Percentiles rank a stretch among this genome's conserved stretches.
Conservation (phyloP, 2,797 vertebrate genomes). For the Benthosema pterotum region DNA sequence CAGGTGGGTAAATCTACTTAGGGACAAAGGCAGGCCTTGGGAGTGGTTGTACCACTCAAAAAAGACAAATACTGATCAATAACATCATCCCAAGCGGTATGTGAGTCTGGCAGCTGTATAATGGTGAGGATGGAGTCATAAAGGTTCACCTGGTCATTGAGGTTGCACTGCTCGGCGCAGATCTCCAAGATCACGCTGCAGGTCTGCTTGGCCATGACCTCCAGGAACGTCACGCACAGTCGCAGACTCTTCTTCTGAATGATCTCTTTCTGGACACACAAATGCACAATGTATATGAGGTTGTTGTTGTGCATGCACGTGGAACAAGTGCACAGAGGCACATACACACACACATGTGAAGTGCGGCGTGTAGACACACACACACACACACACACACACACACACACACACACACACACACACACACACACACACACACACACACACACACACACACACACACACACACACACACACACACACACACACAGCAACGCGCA, state of each 20-base stretch:
- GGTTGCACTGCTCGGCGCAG: conserved; percentile 90
- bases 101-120: too few species aligned
- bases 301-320: not conserved
- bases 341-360: not conserved
- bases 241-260: conserved; percentile 82
- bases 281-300: not conserved
- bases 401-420: not conserved
- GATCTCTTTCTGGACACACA: conserved; percentile 71
- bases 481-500: not conserved
- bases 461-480: conserved; percentile 10
- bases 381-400: not conserved
- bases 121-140: not conserved
- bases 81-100: too few species aligned
- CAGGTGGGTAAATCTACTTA: too few species aligned
- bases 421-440: not conserved
- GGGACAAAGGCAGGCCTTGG: too few species aligned
- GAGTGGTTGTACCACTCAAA: too few species aligned
- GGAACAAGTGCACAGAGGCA: not conserved
- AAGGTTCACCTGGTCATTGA: conserved; percentile 86
- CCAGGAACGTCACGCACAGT: conserved; percentile 88
- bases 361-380: not conserved
- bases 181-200: conserved; percentile 84
- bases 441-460: conserved; percentile 10
- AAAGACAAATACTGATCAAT: too few species aligned
- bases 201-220: conserved; percentile 87